Evolutionary conservation across 2,888 invertebrate genomes (phyloP).

Genomic region (Spicauda simplicius): DNA sequence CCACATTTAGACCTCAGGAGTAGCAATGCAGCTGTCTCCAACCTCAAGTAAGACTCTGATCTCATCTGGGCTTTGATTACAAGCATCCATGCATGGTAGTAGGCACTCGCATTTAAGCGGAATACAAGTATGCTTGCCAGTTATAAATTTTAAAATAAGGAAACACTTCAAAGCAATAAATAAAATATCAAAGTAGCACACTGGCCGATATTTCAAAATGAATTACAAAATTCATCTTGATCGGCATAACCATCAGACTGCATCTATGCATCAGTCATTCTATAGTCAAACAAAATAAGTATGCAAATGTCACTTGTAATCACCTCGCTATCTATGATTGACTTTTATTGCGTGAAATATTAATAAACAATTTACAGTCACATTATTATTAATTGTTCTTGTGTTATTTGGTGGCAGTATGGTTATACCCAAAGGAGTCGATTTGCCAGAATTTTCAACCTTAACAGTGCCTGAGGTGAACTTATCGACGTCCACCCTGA

Average conservation of each 20-base stretch:
- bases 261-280: neutral
- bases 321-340: neutral
- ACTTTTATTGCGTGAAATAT: neutral
- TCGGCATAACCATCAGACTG: neutral
- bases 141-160: neutral
- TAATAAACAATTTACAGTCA: neutral
- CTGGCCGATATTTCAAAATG: neutral
- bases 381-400: neutral
- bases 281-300: neutral
- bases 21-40: too few relatives aligned
- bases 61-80: too few relatives aligned
- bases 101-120: too few relatives aligned
- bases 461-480: slow-evolving; percentile 92
- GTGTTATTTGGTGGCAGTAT: slow-evolving; percentile 67
- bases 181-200: neutral
- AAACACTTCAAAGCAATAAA: neutral
- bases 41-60: too few relatives aligned
- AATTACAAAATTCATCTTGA: neutral
- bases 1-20: too few relatives aligned
- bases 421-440: slow-evolving; percentile 87
- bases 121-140: too few relatives aligned
- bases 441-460: slow-evolving; percentile 92
- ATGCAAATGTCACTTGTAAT: neutral
- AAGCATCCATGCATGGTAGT: too few relatives aligned
- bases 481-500: slow-evolving; percentile 91